Evolutionary conservation across 2,888 invertebrate species (phyloP).

Genomic region (Acrocyrtus sp.): DNA sequence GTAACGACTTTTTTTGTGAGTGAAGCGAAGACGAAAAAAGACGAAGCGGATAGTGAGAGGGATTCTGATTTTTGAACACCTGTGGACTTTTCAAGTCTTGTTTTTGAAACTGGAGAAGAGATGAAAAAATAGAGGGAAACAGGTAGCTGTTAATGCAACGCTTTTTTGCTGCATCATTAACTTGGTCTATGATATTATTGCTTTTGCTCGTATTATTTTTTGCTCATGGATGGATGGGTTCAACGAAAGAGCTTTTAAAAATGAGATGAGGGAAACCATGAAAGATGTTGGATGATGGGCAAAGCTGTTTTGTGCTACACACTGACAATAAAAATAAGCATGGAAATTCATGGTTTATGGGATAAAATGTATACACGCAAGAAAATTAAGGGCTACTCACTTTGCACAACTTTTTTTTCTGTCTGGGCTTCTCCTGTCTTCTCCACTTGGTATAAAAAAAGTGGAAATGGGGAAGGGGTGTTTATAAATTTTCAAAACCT

Average conservation of each 20-base stretch:
- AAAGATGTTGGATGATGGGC: conserved; percentile 10
- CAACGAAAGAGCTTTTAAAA: not conserved
- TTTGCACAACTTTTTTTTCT: conserved; percentile 38
- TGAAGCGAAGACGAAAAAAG: conserved; percentile 3
- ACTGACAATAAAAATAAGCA: conserved; percentile 24
- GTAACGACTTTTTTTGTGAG: conserved; percentile 18
- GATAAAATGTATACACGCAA: too few relatives aligned
- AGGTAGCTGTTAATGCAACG: conserved; percentile 48
- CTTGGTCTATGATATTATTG: conserved; percentile 40
- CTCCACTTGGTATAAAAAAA: conserved; percentile 16
- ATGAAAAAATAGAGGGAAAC: conserved; percentile 42
- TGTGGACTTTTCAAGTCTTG: conserved; percentile 41
- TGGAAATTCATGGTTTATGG: too few relatives aligned
- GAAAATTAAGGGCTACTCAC: conserved; percentile 40
- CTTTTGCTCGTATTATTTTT: conserved; percentile 32
- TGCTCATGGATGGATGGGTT: not conserved
- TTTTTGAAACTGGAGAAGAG: conserved; percentile 46
- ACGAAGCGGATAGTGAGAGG: conserved; percentile 21
- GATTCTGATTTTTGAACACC: conserved; percentile 51
- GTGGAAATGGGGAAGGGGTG: conserved; percentile 20
- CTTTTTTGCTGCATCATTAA: conserved; percentile 51
- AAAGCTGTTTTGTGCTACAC: too few relatives aligned
- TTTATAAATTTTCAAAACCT: conserved; percentile 36
- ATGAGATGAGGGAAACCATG: not conserved
- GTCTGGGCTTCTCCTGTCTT: conserved; percentile 8